Conservation (phyloP, 2,797 vertebrate species). For the Anomalospiza imberbis region DNA sequence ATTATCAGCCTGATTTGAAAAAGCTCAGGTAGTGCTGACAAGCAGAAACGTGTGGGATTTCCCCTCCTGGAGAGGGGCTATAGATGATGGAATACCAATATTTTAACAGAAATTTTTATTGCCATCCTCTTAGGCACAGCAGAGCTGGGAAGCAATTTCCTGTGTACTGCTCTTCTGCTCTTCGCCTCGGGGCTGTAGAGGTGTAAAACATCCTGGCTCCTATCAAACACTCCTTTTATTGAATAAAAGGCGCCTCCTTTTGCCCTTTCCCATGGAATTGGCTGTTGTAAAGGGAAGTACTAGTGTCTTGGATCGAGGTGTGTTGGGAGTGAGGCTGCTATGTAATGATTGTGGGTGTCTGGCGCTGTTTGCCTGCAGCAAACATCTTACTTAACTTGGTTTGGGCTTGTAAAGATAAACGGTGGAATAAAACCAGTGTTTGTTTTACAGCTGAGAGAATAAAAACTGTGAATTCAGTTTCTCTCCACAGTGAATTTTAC, state of each 20-base stretch:
- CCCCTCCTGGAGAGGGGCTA: neutral
- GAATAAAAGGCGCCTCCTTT: neutral
- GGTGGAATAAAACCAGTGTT: neutral
- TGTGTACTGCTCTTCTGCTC: neutral
- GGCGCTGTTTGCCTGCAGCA: neutral
- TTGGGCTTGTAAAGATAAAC: neutral
- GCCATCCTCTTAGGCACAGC: neutral
- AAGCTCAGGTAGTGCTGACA: neutral
- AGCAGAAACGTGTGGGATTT: neutral
- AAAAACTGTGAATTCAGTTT: fast-evolving
- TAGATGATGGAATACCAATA: neutral
- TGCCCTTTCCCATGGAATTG: neutral
- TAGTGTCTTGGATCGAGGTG: fast-evolving
- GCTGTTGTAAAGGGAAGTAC: neutral
- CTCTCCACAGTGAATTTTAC: neutral
- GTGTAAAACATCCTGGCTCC: neutral
- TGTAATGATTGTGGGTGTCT: fast-evolving
- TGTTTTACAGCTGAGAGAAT: neutral
- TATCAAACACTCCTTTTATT: fast-evolving
- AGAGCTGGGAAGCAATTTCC: neutral
- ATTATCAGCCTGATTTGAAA: neutral
- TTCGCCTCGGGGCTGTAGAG: neutral
- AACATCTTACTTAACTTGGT: neutral
- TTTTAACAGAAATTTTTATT: neutral
- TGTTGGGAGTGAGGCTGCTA: neutral